These are phyloP conservation scores for Coregonus suidteri DNA, from an alignment of 2,797 vertebrate genomes.

Conservation along the genomic window DNA sequence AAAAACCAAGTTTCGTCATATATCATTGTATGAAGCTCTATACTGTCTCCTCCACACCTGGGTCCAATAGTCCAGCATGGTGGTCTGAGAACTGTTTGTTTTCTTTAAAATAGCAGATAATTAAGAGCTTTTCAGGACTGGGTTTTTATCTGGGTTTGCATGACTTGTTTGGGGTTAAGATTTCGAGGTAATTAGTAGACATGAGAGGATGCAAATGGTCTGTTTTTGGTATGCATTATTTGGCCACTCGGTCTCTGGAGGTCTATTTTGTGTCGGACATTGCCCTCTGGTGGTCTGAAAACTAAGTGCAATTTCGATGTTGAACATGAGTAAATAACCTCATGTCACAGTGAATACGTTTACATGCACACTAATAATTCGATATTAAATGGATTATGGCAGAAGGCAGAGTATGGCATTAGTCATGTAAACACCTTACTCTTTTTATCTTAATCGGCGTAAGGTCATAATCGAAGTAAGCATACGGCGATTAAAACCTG, in stretches of 20 bases:
- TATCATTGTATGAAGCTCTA: neutral
- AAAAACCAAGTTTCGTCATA: neutral
- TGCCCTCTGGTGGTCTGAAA: conserved; percentile 26
- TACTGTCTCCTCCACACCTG: conserved; percentile 7
- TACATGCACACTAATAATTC: no score
- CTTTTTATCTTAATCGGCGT: no score
- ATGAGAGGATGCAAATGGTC: neutral
- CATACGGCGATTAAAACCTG: no score
- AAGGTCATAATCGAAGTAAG: no score
- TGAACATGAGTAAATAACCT: neutral
- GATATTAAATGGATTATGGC: no score
- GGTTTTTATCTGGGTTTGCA: neutral
- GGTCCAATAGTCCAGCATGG: conserved; percentile 1
- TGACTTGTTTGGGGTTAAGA: no score
- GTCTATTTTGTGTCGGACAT: conserved; percentile 5
- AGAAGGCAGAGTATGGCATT: no score
- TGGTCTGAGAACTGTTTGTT: conserved; percentile 5
- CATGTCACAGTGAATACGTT: neutral
- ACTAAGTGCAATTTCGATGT: neutral
- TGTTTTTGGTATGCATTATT: neutral
- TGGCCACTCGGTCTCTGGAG: neutral
- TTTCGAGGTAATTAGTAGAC: neutral
- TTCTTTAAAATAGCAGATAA: neutral
- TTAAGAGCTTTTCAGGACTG: neutral
- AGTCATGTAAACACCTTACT: no score